A percentile compares a stretch with the other conserved stretches of the same genome.
Evolutionary conservation across 2,113 vertebrate genomes (phyloP).

Genomic region (Sorex fumeus): DNA sequence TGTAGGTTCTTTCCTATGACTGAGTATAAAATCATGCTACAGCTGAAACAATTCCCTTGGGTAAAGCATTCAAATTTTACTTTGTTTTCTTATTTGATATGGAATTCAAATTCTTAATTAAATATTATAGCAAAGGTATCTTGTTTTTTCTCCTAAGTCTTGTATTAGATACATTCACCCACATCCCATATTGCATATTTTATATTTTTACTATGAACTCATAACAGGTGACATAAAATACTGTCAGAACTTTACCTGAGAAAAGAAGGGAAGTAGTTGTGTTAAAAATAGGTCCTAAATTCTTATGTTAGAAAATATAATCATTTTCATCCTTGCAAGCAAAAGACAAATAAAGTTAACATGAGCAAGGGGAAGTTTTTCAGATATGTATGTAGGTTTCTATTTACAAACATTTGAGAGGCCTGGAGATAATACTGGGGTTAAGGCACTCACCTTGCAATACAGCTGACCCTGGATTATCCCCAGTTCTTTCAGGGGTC

Average conservation of each 20-base stretch:
- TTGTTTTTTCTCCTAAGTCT: background rate
- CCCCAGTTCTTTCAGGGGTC: too few relatives aligned
- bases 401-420: background rate
- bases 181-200: too few relatives aligned
- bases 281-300: background rate
- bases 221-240: constrained; percentile 10
- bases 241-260: background rate
- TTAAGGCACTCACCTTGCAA: too few relatives aligned
- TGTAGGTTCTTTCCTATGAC: too few relatives aligned
- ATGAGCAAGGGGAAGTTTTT: background rate
- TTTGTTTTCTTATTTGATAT: background rate
- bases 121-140: background rate
- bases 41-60: background rate
- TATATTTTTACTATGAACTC: background rate
- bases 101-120: background rate
- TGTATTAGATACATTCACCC: too few relatives aligned
- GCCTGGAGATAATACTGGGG: too few relatives aligned
- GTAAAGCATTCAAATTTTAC: background rate
- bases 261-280: background rate
- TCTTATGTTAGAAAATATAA: background rate
- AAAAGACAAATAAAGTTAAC: background rate
- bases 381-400: background rate
- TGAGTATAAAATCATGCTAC: background rate
- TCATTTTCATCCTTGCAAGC: background rate
- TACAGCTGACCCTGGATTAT: too few relatives aligned